Percentiles rank a stretch among this genome's conserved stretches.
Evolutionary conservation across 35 echinoderm and acorn worm genomes (phyloP).

Genomic region (Heliocidaris erythrogramma): DNA sequence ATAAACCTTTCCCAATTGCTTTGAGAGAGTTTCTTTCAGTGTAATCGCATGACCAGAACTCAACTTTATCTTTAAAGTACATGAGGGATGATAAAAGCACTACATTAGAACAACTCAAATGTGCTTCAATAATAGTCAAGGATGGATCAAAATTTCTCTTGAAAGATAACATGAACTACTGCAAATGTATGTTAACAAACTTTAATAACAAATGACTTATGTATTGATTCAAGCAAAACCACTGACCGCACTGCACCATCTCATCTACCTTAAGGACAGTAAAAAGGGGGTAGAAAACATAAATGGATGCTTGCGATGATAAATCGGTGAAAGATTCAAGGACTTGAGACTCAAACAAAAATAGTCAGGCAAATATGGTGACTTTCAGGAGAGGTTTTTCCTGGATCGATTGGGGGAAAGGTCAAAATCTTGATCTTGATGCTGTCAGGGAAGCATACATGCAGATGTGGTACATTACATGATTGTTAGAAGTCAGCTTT

Average conservation of each 20-base stretch:
- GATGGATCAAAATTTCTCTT: neutral
- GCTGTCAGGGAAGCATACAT: neutral
- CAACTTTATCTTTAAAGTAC: too few species aligned
- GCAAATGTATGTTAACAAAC: neutral
- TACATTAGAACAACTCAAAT: too few species aligned
- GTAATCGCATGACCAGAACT: too few species aligned
- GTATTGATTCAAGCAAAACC: neutral
- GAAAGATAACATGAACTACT: neutral
- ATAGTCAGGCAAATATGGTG: neutral
- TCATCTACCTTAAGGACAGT: neutral
- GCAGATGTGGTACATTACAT: too few species aligned
- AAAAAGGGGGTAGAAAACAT: neutral
- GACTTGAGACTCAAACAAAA: neutral
- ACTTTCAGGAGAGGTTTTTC: neutral
- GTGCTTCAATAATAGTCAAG: neutral
- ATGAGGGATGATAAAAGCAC: too few species aligned
- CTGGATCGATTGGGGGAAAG: neutral
- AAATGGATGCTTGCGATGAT: neutral
- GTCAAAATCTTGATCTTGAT: neutral
- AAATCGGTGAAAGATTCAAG: neutral
- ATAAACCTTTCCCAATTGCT: too few species aligned
- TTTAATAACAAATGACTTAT: neutral
- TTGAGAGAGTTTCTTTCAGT: too few species aligned
- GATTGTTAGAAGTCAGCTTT: too few species aligned
- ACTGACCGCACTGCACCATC: neutral